Base-by-base conservation (phyloP, 2,113 vertebrate genomes). In the Carassius gibelio region DNA sequence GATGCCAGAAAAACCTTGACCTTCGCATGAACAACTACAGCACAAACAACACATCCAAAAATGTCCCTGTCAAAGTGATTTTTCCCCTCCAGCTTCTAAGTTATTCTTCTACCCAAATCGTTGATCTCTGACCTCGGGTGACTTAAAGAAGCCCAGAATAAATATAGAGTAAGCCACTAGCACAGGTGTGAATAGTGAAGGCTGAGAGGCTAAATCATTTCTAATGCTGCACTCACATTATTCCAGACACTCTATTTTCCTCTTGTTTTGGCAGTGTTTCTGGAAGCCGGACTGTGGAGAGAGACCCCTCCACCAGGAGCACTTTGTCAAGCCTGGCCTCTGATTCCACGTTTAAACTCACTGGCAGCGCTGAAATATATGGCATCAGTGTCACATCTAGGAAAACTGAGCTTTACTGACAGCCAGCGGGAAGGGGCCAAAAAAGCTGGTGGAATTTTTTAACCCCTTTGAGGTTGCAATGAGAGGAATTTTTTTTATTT, bases 331-430 rank as follows among this genome's bases (percentile, higher is more conserved):
- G 62, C 23, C 36, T 8, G 71, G 85, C 61, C 81, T 78, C 61
- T 68, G n/a, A 38, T 69, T 71, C 64, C 64, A 75, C 55, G 11
- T 82, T 71, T 82, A 50, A 68, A 34, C 75, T 75, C 69, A 52
- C 42, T 48, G 23, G 45, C 66, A 42, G 6, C 4, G 45, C n/a
- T 59, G 68, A 81, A 82, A 84, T 78, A 83, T 68, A 83, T 62
- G 15, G 74, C 77, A 45, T 84, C 82, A 78, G 61, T 78, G 84
- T 82, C 72, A 75, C 55, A 38, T 82, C 87, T 68, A 81, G 52
- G 80, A 45, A 87, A 77, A 84, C 76, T 30, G 9, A 75, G 62
- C 13, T 78, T 61, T 30, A 81, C 75, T 75, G 83, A 87, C 86
- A 75, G 83, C 66, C 34, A 50, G 64, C 62, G 21, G 66, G 75